Evolutionary conservation across 2,888 invertebrate species (phyloP), one percentile per base, ranked within the genome.

Genomic region (Crocallis elinguaria): DNA sequence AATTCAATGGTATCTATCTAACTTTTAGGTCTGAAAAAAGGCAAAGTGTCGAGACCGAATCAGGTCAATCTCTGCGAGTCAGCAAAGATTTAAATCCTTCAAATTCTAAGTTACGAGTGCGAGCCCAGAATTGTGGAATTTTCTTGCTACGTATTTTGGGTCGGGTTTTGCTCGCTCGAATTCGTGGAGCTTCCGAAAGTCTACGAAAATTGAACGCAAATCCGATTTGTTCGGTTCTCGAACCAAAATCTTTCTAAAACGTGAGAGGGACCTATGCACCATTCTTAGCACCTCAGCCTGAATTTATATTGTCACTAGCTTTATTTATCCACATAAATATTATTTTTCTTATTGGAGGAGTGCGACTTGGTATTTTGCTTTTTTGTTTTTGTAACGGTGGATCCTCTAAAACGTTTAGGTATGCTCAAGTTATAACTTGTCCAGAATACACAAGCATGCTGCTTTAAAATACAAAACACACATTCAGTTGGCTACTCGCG

Each of bases 201-300:
- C 85, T 84, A 77, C 77, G 82, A 84, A 84, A 87, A 89, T 88
- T 87, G 85, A 84, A 87, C 82, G 83, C 79, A 86, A 89, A 89
- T 89, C 87, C 81, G 88, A 89, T 89, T 88, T 88, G 80, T 79
- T 64, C 73, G 77, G 72, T 79, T 81, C 69, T 72, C 64, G 69
- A 64, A 71, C 73, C 71, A 67, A 77, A 80, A 79, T 81, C 73
- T 79, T 73, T 62, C 64, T 73, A 72, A 79, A 79, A 68, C 62
- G 71, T 68, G 68, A 70, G 73, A 75, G 61, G 75, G 75, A 77
- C 74, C 75, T 72, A 69, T 73, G 74, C 73, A 69, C 66, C 67
- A 60, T 72, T 72, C 66, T 67, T 58, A 57, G 52, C 52, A 43
- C 48, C 46, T 53, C 33, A 45, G 38, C 45, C 58, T 53, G 43